These are phyloP conservation scores for Lophotriccus pileatus DNA, from an alignment of 2,797 vertebrate genomes.

Conservation along the genomic window DNA sequence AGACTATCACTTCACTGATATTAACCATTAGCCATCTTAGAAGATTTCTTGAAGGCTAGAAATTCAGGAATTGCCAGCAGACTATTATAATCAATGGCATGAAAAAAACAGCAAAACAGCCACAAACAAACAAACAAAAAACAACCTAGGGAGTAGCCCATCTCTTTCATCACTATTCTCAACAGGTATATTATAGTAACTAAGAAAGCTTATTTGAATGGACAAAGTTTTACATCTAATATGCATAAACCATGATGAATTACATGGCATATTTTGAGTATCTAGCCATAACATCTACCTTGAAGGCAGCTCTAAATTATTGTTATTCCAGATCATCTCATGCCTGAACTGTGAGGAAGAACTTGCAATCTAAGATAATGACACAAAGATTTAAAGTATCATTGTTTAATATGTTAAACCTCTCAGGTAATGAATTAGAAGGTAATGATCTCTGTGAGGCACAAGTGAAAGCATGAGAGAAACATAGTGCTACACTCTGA, in stretches of 20 bases:
- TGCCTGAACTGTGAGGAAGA: neutral
- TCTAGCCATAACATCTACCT: neutral
- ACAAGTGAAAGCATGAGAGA: neutral
- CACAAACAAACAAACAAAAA: neutral
- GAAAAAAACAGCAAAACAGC: neutral
- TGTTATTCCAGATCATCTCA: neutral
- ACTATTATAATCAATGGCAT: neutral
- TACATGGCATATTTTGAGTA: neutral
- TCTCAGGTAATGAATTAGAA: neutral
- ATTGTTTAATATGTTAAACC: neutral
- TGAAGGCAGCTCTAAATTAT: neutral
- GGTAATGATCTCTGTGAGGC: neutral
- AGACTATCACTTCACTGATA: neutral
- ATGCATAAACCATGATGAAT: neutral
- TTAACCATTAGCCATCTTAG: neutral
- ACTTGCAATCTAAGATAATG: neutral
- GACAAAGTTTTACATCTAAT: neutral
- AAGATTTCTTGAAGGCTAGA: neutral
- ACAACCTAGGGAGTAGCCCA: neutral
- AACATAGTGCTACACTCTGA: neutral
- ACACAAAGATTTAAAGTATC: neutral
- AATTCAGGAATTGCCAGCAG: neutral
- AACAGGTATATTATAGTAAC: neutral
- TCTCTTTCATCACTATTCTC: neutral
- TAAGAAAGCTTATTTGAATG: neutral